Evolutionary conservation across 1,140 invertebrate species (phyloP).

Genomic region (Eumeta japonica): DNA sequence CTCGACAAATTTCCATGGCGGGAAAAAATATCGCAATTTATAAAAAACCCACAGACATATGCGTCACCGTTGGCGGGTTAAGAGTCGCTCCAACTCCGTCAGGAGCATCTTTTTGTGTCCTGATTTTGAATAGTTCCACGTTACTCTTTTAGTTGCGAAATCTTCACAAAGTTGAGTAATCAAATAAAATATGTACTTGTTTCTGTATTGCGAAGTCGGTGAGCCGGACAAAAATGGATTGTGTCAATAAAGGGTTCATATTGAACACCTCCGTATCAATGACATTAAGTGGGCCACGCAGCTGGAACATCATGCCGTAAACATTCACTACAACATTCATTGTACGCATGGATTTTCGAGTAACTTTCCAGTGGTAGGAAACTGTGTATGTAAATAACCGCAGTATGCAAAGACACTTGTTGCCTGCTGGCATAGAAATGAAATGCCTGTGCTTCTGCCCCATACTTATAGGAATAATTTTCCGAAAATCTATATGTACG

Average conservation of each 20-base stretch:
- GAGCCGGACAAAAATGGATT: slow-evolving; percentile 12
- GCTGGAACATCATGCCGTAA: slow-evolving; percentile 9
- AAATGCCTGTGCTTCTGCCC: slow-evolving; percentile 9
- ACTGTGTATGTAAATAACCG: slow-evolving; percentile 7
- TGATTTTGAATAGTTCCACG: slow-evolving; percentile 12
- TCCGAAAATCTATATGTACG: slow-evolving; percentile 12
- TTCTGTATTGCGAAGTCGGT: slow-evolving; percentile 12
- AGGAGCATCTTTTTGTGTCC: slow-evolving; percentile 15
- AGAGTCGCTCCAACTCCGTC: slow-evolving; percentile 15
- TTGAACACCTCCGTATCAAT: slow-evolving; percentile 3
- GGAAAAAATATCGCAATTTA: no score
- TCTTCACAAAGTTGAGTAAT: slow-evolving; percentile 8
- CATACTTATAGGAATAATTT: slow-evolving; percentile 11
- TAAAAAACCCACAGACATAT: no score
- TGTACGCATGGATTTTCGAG: slow-evolving; percentile 5
- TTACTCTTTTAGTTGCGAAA: slow-evolving; percentile 8
- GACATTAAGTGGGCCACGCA: slow-evolving; percentile 10
- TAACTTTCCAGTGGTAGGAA: neutral
- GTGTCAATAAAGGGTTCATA: no score
- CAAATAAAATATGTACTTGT: slow-evolving; percentile 13
- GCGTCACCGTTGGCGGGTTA: no score
- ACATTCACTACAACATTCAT: slow-evolving; percentile 10
- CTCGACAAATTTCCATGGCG: no score
- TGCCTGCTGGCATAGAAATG: slow-evolving; percentile 8
- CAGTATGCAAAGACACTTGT: slow-evolving; percentile 5